phyloP scores from a whole-genome alignment of 2,888 invertebrate genomes.

The Baronia brevicornis region DNA sequence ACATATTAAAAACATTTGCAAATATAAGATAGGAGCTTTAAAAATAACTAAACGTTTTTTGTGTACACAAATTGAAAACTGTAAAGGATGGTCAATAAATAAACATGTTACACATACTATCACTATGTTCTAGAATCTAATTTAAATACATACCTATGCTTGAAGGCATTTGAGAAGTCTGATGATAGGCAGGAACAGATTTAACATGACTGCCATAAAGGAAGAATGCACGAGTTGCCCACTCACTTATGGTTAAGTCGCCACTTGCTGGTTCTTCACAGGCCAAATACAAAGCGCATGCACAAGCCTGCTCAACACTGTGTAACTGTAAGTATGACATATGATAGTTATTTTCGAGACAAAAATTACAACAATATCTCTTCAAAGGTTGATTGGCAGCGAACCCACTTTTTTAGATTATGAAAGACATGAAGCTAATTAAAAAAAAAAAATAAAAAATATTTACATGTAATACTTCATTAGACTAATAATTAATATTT shows the following conservation, averaged over 20 bases:
- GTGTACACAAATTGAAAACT: no score
- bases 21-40: no score
- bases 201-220: constrained; percentile 89
- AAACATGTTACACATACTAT: no score
- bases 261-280: constrained; percentile 76
- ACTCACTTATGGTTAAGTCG: constrained; percentile 81
- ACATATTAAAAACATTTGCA: constrained; percentile 5
- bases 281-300: constrained; percentile 89
- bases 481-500: no score
- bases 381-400: no score
- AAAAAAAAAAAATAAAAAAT: no score
- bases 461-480: no score
- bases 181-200: constrained; percentile 39
- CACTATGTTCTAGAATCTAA: not conserved
- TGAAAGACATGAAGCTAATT: not conserved
- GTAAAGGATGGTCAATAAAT: no score
- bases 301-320: constrained; percentile 91
- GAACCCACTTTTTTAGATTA: no score
- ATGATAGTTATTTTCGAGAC: no score
- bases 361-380: no score
- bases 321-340: constrained; percentile 65
- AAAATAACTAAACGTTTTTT: no score
- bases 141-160: constrained; percentile 34
- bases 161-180: constrained; percentile 42
- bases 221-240: constrained; percentile 95